Evolutionary conservation across 2,113 vertebrate genomes (phyloP).

Genomic region (Myotis yumanensis): DNA sequence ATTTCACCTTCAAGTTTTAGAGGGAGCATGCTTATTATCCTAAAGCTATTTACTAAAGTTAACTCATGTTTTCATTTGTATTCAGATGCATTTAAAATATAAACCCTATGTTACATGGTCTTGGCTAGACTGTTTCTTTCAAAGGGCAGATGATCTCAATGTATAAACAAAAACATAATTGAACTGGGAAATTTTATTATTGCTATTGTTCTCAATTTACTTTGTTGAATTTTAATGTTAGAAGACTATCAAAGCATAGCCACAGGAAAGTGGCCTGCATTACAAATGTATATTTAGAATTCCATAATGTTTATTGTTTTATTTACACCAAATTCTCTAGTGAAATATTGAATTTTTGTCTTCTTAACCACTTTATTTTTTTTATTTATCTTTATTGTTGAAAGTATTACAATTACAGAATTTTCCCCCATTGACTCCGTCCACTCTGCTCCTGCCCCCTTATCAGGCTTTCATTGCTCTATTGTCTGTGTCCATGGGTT

Average conservation of each 20-base stretch:
- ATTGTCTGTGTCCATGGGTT: no score
- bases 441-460: no score
- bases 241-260: conserved; percentile 52
- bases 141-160: conserved; percentile 50
- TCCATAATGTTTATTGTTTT: conserved; percentile 61
- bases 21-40: conserved; percentile 38
- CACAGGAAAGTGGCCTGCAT: conserved; percentile 59
- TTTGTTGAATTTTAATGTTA: conserved; percentile 72
- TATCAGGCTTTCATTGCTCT: no score
- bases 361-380: neutral
- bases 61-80: conserved; percentile 67
- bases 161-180: conserved; percentile 71
- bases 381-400: no score
- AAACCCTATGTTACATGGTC: conserved; percentile 22
- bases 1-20: conserved; percentile 28
- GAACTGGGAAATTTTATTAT: conserved; percentile 62
- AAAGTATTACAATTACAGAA: no score
- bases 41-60: conserved; percentile 48
- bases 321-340: conserved; percentile 31
- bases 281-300: conserved; percentile 45
- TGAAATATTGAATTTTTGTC: neutral
- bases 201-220: conserved; percentile 61
- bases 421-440: no score
- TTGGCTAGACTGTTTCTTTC: conserved; percentile 50
- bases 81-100: conserved; percentile 65